Evolutionary conservation across 2,113 vertebrate species (phyloP).

Genomic region (Tragelaphus imberbis): DNA sequence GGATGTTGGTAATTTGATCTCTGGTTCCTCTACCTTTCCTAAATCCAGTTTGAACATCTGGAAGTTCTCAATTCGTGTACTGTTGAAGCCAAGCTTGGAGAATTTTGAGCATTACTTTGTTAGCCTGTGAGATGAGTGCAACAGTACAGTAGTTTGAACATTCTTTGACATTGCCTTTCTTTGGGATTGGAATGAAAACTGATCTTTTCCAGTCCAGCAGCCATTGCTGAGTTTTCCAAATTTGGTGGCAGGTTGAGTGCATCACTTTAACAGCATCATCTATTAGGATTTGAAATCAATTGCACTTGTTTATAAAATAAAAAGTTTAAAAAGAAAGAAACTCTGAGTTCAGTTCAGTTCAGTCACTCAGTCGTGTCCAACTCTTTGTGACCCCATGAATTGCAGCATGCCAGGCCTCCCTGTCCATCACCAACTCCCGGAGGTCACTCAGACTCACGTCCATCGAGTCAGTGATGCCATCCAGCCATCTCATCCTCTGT

Average conservation of each 20-base stretch:
- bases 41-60: not conserved
- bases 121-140: not conserved
- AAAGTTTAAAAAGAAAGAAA: not conserved
- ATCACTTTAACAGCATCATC: not conserved
- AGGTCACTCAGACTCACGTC: too few species aligned
- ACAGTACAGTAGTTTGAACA: fast-evolving
- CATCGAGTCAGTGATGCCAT: too few species aligned
- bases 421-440: too few species aligned
- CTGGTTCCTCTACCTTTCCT: not conserved
- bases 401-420: too few species aligned
- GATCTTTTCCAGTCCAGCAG: not conserved
- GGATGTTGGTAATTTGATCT: not conserved
- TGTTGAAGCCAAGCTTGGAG: not conserved
- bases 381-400: too few species aligned
- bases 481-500: too few species aligned
- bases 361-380: too few species aligned
- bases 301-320: not conserved
- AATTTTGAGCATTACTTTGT: not conserved
- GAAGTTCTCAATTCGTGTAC: not conserved
- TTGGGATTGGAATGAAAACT: not conserved
- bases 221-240: not conserved
- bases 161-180: not conserved
- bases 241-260: not conserved
- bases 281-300: not conserved
- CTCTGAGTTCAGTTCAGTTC: too few species aligned